Percentiles rank a stretch among this genome's conserved stretches.
These are phyloP conservation scores for Odontocerum albicorne DNA, from an alignment of 2,888 invertebrate genomes.

Conservation along the genomic window DNA sequence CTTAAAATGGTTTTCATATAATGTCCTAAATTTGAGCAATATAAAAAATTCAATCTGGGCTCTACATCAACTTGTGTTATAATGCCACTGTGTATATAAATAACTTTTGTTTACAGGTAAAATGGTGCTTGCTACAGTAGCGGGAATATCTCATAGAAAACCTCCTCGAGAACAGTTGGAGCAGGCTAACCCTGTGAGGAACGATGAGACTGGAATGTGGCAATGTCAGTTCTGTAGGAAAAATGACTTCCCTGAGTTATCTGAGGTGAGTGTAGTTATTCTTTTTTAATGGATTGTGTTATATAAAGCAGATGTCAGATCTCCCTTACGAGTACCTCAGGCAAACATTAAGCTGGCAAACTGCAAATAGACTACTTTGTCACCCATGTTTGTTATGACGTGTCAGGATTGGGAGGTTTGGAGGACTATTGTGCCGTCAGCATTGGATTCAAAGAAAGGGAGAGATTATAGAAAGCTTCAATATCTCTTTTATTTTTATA, in stretches of 20 bases:
- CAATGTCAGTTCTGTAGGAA: slow-evolving; percentile 97
- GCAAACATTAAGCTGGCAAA: background rate
- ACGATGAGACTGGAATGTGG: slow-evolving; percentile 94
- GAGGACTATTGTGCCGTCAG: too few species aligned
- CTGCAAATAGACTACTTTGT: too few species aligned
- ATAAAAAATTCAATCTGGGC: too few species aligned
- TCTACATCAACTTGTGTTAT: too few species aligned
- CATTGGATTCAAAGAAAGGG: too few species aligned
- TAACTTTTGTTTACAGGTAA: slow-evolving; percentile 55
- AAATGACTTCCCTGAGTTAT: slow-evolving; percentile 93
- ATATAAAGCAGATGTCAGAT: background rate
- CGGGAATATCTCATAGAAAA: slow-evolving; percentile 82
- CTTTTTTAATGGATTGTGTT: background rate
- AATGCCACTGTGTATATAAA: too few species aligned
- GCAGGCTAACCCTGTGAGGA: slow-evolving; percentile 92
- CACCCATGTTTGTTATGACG: background rate
- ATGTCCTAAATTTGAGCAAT: too few species aligned
- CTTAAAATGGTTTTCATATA: too few species aligned
- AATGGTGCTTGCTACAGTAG: slow-evolving; percentile 80
- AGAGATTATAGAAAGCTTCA: too few species aligned
- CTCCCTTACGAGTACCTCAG: too few species aligned
- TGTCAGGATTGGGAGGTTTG: background rate
- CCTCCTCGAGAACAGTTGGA: slow-evolving; percentile 93
- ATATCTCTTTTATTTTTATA: too few species aligned
- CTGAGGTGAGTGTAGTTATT: slow-evolving; percentile 62